A percentile compares a stretch with the other conserved stretches of the same genome.
Evolutionary conservation across 1,140 invertebrate genomes (phyloP).

Genomic region (Augochlora pura): DNA sequence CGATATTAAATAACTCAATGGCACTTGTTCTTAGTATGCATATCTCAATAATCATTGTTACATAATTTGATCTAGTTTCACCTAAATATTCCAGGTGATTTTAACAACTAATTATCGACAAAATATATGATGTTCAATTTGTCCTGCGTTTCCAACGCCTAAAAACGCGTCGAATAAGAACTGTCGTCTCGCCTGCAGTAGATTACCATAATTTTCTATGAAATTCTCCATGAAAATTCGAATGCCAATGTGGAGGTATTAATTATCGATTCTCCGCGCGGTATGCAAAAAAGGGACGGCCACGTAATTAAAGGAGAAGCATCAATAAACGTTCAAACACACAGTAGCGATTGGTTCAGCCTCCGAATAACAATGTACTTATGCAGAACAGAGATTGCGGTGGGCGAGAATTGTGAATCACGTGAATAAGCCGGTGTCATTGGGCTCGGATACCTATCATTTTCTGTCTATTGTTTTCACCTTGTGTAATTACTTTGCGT

Average conservation of each 20-base stretch:
- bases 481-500: slow-evolving; percentile 1
- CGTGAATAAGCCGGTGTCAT: slow-evolving; percentile 38
- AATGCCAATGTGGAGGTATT: not conserved
- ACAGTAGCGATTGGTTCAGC: slow-evolving; percentile 36
- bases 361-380: slow-evolving; percentile 36
- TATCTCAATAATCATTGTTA: too few species aligned
- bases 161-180: too few species aligned
- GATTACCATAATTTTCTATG: not conserved
- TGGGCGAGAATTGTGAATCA: slow-evolving; percentile 52
- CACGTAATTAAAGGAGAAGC: not conserved
- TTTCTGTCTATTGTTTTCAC: slow-evolving; percentile 43
- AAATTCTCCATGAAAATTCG: not conserved
- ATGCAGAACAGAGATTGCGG: slow-evolving; percentile 28
- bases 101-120: too few species aligned
- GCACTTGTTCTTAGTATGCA: too few species aligned
- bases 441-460: slow-evolving; percentile 40
- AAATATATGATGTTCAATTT: too few species aligned
- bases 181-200: too few species aligned
- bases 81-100: too few species aligned
- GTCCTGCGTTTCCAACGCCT: too few species aligned
- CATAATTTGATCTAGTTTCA: too few species aligned
- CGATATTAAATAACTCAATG: too few species aligned
- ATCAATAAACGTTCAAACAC: slow-evolving; percentile 7
- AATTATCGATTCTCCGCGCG: too few species aligned
- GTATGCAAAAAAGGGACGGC: not conserved